A percentile compares a stretch with the other conserved stretches of the same genome.
phyloP scores from a whole-genome alignment of 2,888 invertebrate genomes.

The Eudemis profundana region DNA sequence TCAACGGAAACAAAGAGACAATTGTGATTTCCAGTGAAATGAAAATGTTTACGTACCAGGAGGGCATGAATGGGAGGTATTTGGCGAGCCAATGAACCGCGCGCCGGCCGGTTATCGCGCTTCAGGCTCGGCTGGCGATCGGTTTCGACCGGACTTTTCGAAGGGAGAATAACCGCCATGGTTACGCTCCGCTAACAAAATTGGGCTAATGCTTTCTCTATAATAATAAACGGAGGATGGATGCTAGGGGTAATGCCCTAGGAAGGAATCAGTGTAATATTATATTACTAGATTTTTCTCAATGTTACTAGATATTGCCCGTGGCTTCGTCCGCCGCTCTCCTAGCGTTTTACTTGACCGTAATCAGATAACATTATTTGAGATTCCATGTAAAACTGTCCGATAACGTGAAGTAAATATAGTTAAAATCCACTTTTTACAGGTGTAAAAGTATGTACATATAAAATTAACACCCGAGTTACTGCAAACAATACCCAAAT shows the following conservation, averaged over 20 bases:
- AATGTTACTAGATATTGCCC: too few species aligned
- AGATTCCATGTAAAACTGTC: too few species aligned
- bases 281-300: too few species aligned
- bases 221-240: background rate
- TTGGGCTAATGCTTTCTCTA: background rate
- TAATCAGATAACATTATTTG: too few species aligned
- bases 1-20: conserved; percentile 22
- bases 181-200: conserved; percentile 1
- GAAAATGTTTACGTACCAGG: conserved; percentile 36
- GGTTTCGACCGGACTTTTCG: conserved; percentile 27
- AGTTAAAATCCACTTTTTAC: too few species aligned
- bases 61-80: conserved; percentile 28
- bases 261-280: too few species aligned
- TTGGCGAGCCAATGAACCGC: conserved; percentile 40
- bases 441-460: too few species aligned
- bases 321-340: too few species aligned
- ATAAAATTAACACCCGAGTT: too few species aligned
- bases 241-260: background rate
- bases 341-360: too few species aligned
- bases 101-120: conserved; percentile 33
- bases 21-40: conserved; percentile 17
- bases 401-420: too few species aligned
- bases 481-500: too few species aligned
- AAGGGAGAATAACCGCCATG: background rate
- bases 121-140: conserved; percentile 39